Base-by-base conservation (phyloP, 1,140 invertebrate species). In the Asbolus verrucosus region DNA sequence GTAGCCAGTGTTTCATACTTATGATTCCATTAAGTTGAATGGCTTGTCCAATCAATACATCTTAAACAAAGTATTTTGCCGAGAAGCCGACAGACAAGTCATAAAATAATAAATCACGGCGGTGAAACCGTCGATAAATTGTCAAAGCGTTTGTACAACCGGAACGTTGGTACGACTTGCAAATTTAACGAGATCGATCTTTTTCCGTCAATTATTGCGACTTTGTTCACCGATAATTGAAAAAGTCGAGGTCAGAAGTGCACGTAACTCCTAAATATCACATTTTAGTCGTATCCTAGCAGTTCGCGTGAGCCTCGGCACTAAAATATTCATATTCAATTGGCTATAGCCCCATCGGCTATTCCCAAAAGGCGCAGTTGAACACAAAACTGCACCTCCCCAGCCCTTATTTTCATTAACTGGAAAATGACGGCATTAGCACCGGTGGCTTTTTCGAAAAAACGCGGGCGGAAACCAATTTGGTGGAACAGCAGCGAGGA, bases 11-110 rank as follows among this genome's bases (percentile, higher is more conserved):
- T 54, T 14, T 54, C 46, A 14, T 54, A 27, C 46, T 46, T 16
- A 5, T 46, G 41, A 46, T 18, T 46, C 41, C n/a, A 46, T 46
- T 46, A 46, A 46, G 15, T 19, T 9, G 41, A 6, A n/a, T n/a
- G 6, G 9, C 19, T 36, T 36, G 27, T 54, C 21, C 21, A 54
- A 54, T 54, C 46, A 54, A 54, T 46, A 46, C 41, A 16, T n/a
- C n/a, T n/a, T n/a, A n/a, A n/a, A n/a, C n/a, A n/a, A n/a, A n/a
- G n/a, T n/a, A n/a, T n/a, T n/a, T n/a, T n/a, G n/a, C n/a, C n/a
- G n/a, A n/a, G n/a, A 14, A 36, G 6, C 11, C 11, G 11, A 36
- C 33, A 36, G 33, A 4, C 33, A 43, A n/a, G n/a, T n/a, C n/a
- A n/a, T n/a, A n/a, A 43, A 31, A 30, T 11, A 54, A 54, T 27